Evolutionary conservation across 2,113 vertebrate genomes (phyloP).

Genomic region (Thunnus thynnus): DNA sequence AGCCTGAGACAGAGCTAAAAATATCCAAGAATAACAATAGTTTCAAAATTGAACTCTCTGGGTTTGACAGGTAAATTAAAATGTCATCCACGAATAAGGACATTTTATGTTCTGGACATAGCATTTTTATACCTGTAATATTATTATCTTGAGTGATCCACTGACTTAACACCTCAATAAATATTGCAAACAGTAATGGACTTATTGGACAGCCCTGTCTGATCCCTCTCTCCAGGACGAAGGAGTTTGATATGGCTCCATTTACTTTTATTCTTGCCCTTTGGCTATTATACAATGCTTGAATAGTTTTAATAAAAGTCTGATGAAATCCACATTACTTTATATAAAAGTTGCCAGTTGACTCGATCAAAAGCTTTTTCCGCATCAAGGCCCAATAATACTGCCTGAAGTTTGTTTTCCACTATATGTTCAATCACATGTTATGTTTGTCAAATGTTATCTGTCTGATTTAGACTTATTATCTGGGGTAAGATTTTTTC

Average conservation of each 20-base stretch:
- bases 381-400: background rate
- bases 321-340: background rate
- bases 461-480: background rate
- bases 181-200: background rate
- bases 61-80: conserved; percentile 3
- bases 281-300: background rate
- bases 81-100: background rate
- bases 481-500: background rate
- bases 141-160: conserved; percentile 1
- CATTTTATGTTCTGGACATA: background rate
- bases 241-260: background rate
- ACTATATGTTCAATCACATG: background rate
- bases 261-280: conserved; percentile 11
- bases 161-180: background rate
- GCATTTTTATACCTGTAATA: background rate
- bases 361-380: background rate
- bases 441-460: background rate
- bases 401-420: background rate
- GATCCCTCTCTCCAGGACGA: background rate
- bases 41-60: background rate
- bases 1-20: background rate
- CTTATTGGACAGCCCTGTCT: background rate
- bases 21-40: background rate
- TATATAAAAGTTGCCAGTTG: background rate
- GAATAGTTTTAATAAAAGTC: background rate